Evolutionary conservation across 2,888 invertebrate species (phyloP), one percentile per base, ranked within the genome.

Genomic region (Amphipoea lucens): DNA sequence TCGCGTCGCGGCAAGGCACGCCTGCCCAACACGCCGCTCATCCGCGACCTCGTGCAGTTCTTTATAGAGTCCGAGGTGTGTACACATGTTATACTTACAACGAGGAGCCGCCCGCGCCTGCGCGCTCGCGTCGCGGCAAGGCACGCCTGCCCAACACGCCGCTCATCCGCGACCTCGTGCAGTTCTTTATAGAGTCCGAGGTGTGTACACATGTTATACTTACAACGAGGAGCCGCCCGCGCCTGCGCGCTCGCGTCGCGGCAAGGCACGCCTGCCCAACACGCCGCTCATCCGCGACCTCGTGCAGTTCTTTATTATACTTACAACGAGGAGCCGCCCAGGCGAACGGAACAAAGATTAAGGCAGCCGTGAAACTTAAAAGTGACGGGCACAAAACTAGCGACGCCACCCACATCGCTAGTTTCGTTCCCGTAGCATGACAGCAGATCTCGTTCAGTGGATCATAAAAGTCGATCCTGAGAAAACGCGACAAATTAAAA

Each of bases 181-280:
- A 99, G 95, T 99, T 99, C 97, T 99, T 99, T 95, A 99, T 99
- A 90, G 99, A 99, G 97, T 99, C 99, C 12, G 99, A 99, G 97
- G 98, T 84, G 23, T n/a, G 63, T 65, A 65, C 63, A 66, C 57
- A 23, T 57, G 23, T 66, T 65, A 14, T 40, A 62, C 17, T 48
- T 6, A 14, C 74, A 45, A 23, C 42, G 74, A 42, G 42, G 42
- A 42, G 42, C 42, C 42, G 42, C 42, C 42, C 42, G 42, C 42
- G 42, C 42, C 42, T 7, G 42, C 42, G 42, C 42, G 42, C 42
- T 87, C 90, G 48, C 69, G 98, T 98, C 97, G 99, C 83, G 99
- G 99, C 76, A 99, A 99, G 96, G 97, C 98, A 51, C 69, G 68
- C n/a, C 42, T 40, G 70, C 36, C 70, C 54, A 54, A 54, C 54